Percentiles rank a stretch among this genome's conserved stretches.
Conservation (phyloP, 2,797 vertebrate genomes). For the Pempheris klunzingeri region DNA sequence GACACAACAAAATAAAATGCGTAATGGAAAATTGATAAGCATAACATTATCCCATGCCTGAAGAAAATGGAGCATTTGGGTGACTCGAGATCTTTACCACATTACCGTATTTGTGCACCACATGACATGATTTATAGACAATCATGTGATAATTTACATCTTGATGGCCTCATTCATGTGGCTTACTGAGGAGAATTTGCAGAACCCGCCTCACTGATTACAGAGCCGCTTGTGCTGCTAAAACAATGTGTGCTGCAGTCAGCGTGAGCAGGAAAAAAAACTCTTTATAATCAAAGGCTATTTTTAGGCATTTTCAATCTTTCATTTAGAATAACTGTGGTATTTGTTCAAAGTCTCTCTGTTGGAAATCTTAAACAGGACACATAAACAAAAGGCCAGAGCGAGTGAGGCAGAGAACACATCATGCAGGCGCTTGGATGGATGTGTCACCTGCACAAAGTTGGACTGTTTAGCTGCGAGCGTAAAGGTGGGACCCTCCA, state of each 20-base stretch:
- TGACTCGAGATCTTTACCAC: constrained; percentile 48
- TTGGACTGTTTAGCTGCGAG: constrained; percentile 48
- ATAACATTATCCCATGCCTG: constrained; percentile 33
- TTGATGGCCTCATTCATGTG: constrained; percentile 69
- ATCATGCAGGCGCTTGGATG: not conserved
- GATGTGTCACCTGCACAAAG: constrained; percentile 49
- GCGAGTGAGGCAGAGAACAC: constrained; percentile 25
- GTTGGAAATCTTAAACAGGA: constrained; percentile 41
- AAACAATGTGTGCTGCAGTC: constrained; percentile 72
- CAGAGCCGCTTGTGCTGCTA: constrained; percentile 60
- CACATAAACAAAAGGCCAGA: constrained; percentile 49
- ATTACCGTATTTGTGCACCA: constrained; percentile 61
- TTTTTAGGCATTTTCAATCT: constrained; percentile 63
- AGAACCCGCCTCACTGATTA: constrained; percentile 69
- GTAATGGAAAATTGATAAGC: constrained; percentile 67
- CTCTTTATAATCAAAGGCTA: constrained; percentile 68
- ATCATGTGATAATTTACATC: constrained; percentile 64
- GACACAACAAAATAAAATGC: constrained; percentile 37
- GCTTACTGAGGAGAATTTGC: constrained; percentile 52
- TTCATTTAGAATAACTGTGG: constrained; percentile 66
- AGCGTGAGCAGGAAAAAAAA: constrained; percentile 34
- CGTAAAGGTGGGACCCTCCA: constrained; percentile 62
- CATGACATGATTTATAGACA: constrained; percentile 73
- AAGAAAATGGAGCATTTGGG: constrained; percentile 32
- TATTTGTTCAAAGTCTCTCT: constrained; percentile 53